Base-by-base conservation (phyloP, 1,140 invertebrate species). In the Procambarus clarkii region DNA sequence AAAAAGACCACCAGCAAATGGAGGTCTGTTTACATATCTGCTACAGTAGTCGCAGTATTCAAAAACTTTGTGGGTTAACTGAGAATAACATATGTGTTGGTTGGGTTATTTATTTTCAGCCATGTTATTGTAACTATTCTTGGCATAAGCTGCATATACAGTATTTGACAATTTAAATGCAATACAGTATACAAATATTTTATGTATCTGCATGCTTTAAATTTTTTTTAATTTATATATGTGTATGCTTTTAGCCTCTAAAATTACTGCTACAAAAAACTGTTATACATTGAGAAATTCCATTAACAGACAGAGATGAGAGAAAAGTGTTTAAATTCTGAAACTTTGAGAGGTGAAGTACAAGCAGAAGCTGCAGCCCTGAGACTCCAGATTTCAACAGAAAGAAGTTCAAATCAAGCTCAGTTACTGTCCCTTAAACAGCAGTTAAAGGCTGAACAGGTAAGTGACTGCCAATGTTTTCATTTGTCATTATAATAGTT, bases 381-480 rank as follows among this genome's bases (percentile, higher is more conserved):
- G 34, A 77, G 60, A 82, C 24, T 85, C 4, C 82, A 91, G 24
- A 54, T 91, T 45, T 79, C 88, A 15, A 79, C 88, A 24, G 88
- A 91, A 69, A 84, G 82, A 50, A 85, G 64, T 24, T 84, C 88
- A 60, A 13, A 82, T n/a, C 82, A 91, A 34, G 54, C 88, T 21
- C 88, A 91, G 11, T 74, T 79, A 34, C 58, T 24, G 2, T 78
- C 88, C 9, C 58, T 91, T 3, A 84, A 76, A 54, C 82, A 85
- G 48, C 88, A 91, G 11, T 50, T 91, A 8, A 91, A 91, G 64
- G 74, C 82, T 48, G 88, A 91, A 69, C 82, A 91, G 77, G 88
- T 85, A 80, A 80, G 88, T 45, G n/a, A 15, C 46, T 34, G 60
- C 18, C 60, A n/a, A n/a, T n/a, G n/a, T n/a, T n/a, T n/a, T n/a